Base-by-base conservation (phyloP, 2,888 invertebrate species). In the Lutraria lutraria region DNA sequence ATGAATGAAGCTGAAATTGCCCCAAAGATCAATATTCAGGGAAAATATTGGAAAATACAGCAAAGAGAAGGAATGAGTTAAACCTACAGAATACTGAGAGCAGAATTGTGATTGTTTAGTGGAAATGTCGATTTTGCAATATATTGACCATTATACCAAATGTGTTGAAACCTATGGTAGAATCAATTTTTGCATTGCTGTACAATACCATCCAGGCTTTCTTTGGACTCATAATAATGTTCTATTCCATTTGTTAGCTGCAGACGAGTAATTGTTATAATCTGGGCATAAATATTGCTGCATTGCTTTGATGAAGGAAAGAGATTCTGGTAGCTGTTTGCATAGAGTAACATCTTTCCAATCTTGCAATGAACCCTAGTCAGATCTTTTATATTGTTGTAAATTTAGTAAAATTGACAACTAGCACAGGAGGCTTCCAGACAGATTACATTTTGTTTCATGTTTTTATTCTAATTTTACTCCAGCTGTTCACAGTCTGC, bases 101-200 rank as follows among this genome's bases (percentile, higher is more conserved):
- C 31, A 76, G 76, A 76, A 19, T n/a, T 76, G 34, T 76, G 76
- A 34, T 76, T 76, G 34, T 76, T 76, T 13, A 19, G 31, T 31
- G 76, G 34, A 76, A 76, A 76, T 76, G 76, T 76, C 76, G 34
- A 76, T 76, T 76, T 76, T 76, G 76, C 76, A 76, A 76, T 76
- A 15, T 76, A 76, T 76, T 76, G 76, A 76, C 76, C 76, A 76
- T 13, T 76, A 15, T 31, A 34, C 31, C 31, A 31, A 31, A 56
- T 3, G 34, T 25, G 31, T 31, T 76, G 76, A 76, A 76, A 76
- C 76, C 25, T 76, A 76, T 34, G 19, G 76, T 31, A 19, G 76
- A 76, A 76, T 76, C 76, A 76, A 76, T 76, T 34, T 31, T 76
- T 34, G 31, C 76, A 76, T 76, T 34, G 31, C 29, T 34, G 34